phyloP scores from a whole-genome alignment of 2,113 vertebrate genomes.

The Gymnocephalus cernua region DNA sequence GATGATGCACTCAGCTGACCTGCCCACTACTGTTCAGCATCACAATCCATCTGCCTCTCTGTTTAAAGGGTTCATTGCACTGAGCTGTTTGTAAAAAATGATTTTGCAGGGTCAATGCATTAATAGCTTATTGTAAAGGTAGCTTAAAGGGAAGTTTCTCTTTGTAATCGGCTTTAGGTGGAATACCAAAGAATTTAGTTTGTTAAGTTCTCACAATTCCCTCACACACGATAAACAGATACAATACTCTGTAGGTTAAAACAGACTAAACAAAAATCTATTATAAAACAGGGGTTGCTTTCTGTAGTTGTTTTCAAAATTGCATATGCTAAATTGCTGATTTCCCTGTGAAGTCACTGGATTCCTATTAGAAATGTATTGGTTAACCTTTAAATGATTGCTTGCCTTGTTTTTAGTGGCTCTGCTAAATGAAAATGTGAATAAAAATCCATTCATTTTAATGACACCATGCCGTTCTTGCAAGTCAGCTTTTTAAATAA shows the following conservation, averaged over 20 bases:
- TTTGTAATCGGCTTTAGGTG: background rate
- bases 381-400: no score
- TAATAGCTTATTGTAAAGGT: slow-evolving; percentile 15
- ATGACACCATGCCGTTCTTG: no score
- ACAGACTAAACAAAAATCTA: background rate
- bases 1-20: background rate
- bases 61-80: slow-evolving; percentile 46
- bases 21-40: background rate
- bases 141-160: slow-evolving; percentile 61
- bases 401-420: no score
- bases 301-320: background rate
- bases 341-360: background rate
- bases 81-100: background rate
- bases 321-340: background rate
- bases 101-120: slow-evolving; percentile 7
- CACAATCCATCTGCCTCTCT: background rate
- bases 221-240: background rate
- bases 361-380: background rate
- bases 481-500: no score
- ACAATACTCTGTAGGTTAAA: background rate
- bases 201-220: no score
- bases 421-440: no score
- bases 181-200: no score
- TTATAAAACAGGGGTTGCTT: background rate
- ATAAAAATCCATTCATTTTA: no score